phyloP scores from a whole-genome alignment of 2,888 invertebrate genomes.

The Augochlorella aurata region DNA sequence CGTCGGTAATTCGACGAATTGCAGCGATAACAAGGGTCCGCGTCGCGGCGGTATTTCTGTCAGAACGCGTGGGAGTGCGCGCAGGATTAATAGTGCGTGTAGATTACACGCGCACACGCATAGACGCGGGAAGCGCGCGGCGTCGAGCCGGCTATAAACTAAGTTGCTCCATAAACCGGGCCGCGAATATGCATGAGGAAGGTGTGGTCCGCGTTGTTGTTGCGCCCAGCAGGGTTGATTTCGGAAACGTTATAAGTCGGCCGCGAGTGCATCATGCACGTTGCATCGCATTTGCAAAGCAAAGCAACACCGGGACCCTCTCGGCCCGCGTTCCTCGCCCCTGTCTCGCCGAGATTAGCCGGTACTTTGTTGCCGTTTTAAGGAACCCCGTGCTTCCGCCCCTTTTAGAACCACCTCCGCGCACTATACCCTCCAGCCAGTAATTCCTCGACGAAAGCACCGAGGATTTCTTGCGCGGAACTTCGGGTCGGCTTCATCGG shows the following conservation, averaged over 20 bases:
- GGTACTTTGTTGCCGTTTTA: slow-evolving; percentile 51
- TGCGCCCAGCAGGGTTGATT: slow-evolving; percentile 70
- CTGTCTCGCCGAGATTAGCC: slow-evolving; percentile 48
- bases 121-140: slow-evolving; percentile 44
- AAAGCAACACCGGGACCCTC: slow-evolving; percentile 56
- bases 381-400: slow-evolving; percentile 30
- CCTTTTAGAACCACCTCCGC: neutral
- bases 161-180: slow-evolving; percentile 68
- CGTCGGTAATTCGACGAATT: slow-evolving; percentile 49
- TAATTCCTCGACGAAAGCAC: neutral
- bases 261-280: slow-evolving; percentile 70
- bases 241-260: slow-evolving; percentile 76
- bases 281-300: slow-evolving; percentile 76
- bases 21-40: slow-evolving; percentile 33
- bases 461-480: neutral
- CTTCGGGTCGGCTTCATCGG: neutral
- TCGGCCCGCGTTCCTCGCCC: neutral
- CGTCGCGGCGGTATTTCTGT: slow-evolving; percentile 39
- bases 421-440: neutral
- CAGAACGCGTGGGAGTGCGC: slow-evolving; percentile 37
- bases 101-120: slow-evolving; percentile 49
- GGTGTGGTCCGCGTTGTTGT: slow-evolving; percentile 72
- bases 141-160: slow-evolving; percentile 66
- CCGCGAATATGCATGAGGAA: slow-evolving; percentile 78
- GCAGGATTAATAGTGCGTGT: slow-evolving; percentile 74